Base-by-base conservation (phyloP, 92 coral and sea anemone genomes). In the Epizoanthus illoricatus region DNA sequence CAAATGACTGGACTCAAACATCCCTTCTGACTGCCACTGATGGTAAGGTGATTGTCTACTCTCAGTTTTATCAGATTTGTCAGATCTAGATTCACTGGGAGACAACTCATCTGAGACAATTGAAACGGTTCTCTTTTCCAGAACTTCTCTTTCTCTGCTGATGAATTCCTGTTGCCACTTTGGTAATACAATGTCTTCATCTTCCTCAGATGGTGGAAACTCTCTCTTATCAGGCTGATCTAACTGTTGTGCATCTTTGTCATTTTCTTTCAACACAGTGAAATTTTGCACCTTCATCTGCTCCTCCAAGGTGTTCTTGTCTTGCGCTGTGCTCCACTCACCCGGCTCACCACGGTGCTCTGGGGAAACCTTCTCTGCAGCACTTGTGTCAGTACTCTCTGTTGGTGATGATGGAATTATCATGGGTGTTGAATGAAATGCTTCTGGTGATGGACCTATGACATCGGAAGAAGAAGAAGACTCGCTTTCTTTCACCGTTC, bases 371-470 rank as follows among this genome's bases (percentile, higher is more conserved):
- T 52, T 52, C 56, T 52, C 56, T 5, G 56, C 56, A 5, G 16
- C 12, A 52, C 56, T 52, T 52, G 56, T 52, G 56, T 55, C 80
- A 61, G 45, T 78, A n/a, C 39, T 20, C 18, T 36, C 84, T 58
- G 95, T 86, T 13, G 95, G 92, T 20, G 95, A 89, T 7, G 90
- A 89, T 5, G 95, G 95, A 7, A 81, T 19, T 24, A 93, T 84
- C 8, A 74, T 19, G 7, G 89, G 91, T 2, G 65, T 55, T n/a
- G 86, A 87, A 60, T 49, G 80, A 7, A 17, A 72, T 10, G 67
- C 84, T 21, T 85, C 86, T 18, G 92, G 92, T 42, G 92, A 88
- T 10, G 79, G 71, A 0, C 61, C 19, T 16, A 84, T 65, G 24
- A 69, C 56, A 65, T 88, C 89, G 19, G 90, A 80, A 59, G 88